Base-by-base conservation (phyloP, 2,888 invertebrate species). In the Zeuzera pyrina region DNA sequence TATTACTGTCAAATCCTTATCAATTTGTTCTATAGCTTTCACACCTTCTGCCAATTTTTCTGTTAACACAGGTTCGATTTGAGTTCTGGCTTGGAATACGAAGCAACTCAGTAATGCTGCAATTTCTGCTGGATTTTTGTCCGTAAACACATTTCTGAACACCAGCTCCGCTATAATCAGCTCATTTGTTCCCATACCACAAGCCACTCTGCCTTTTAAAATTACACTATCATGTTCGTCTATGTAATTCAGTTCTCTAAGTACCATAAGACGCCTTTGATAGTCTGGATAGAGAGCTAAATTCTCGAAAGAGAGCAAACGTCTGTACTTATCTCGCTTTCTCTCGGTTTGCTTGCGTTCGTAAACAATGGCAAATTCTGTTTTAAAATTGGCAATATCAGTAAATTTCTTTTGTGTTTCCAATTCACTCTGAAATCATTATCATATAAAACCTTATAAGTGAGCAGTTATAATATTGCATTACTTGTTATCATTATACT, bases 121-220 rank as follows among this genome's bases (percentile, higher is more conserved):
- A 27, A 98, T 96, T 76, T 98, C 97, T 0, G 94, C 91, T 0
- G 96, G 92, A 40, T 89, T 88, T 39, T 95, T 87, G 52, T 93
- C 90, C 0, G 92, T 92, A 44, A 99, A 88, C 31, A 94, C 89
- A 65, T 97, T 96, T 41, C 94, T 89, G 47, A 98, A 89, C 21
- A 98, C 92, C 27, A 99, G 77, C 66, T 99, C 98, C 0, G 98
- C 98, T 39, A 98, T 91, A 31, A 99, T 87, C 12, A 99, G 81
- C 66, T 96, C 98, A 54, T 94, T 92, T 47, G 83, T 81, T 0
- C 81, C 78, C 83, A 83, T 83, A 0, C 79, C 73, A 43, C 83
- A 83, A 0, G 83, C 83, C 1, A 83, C 83, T 26, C 79, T 45
- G 47, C 79, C 79, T 56, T 83, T 83, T 3, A 83, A 46, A 39